Evolutionary conservation across 2,113 vertebrate species (phyloP).

Genomic region (Sakesphorus luctuosus): DNA sequence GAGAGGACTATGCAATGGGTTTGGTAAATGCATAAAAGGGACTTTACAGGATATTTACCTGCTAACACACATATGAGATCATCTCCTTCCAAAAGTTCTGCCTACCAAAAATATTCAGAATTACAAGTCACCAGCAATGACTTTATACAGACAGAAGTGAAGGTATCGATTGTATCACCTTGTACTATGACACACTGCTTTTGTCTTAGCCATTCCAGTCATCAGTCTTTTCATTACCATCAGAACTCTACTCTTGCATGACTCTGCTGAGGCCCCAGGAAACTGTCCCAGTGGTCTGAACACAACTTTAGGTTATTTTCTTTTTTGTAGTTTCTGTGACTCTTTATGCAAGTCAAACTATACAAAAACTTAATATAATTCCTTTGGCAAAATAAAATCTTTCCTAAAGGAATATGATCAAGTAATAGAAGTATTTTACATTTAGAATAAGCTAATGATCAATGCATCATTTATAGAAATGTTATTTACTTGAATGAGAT

Average conservation of each 20-base stretch:
- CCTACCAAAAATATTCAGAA: not conserved
- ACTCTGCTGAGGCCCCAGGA: not conserved
- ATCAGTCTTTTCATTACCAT: not conserved
- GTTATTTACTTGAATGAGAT: not conserved
- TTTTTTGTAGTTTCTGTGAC: not conserved
- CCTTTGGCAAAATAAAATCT: not conserved
- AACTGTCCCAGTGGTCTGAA: not conserved
- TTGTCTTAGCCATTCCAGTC: not conserved
- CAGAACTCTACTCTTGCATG: fast-evolving
- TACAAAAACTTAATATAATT: not conserved
- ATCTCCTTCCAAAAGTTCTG: not conserved
- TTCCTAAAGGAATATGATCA: not conserved
- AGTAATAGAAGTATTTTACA: not conserved
- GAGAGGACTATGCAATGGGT: not conserved
- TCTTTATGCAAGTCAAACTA: not conserved
- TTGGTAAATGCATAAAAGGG: not conserved
- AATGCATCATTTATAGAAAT: not conserved
- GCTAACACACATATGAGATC: not conserved
- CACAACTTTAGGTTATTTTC: not conserved
- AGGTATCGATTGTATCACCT: not conserved
- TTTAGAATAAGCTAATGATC: not conserved
- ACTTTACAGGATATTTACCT: not conserved
- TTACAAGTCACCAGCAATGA: not conserved
- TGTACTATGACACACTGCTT: not conserved
- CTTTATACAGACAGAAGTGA: not conserved